These are phyloP conservation scores for Caenorhabditis uteleia DNA, from an alignment of 2,888 invertebrate genomes.

Conservation along the genomic window DNA sequence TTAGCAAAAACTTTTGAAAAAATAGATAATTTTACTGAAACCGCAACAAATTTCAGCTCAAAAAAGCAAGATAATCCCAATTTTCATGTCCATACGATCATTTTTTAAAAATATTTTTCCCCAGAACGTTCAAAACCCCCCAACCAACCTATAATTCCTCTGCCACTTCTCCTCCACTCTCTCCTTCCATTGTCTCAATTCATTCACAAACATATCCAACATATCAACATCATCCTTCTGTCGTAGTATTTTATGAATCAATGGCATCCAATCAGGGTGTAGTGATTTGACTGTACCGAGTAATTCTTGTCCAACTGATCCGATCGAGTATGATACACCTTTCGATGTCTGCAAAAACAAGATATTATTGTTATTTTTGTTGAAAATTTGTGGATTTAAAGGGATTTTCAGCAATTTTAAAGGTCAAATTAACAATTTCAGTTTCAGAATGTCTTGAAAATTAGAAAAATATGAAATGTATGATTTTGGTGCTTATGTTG, in stretches of 20 bases:
- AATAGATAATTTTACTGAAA: too few relatives aligned
- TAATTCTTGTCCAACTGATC: slow-evolving; percentile 19
- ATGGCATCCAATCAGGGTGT: slow-evolving; percentile 32
- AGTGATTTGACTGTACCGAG: slow-evolving; percentile 29
- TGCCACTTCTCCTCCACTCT: neutral
- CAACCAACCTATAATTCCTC: slow-evolving; percentile 3
- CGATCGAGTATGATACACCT: slow-evolving; percentile 20
- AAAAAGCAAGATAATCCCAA: too few relatives aligned
- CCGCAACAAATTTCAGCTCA: too few relatives aligned
- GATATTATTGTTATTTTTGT: neutral
- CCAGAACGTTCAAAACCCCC: slow-evolving; percentile 5
- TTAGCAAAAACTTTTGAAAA: too few relatives aligned
- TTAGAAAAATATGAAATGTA: too few relatives aligned
- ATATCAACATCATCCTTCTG: slow-evolving; percentile 6
- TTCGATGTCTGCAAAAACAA: slow-evolving; percentile 8
- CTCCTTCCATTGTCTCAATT: slow-evolving; percentile 1
- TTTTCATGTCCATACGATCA: slow-evolving; percentile 1
- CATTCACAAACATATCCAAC: slow-evolving; percentile 2
- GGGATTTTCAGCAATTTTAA: neutral
- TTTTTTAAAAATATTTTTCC: slow-evolving; percentile 3
- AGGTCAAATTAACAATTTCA: neutral
- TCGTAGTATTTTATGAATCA: slow-evolving; percentile 2
- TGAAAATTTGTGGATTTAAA: neutral
- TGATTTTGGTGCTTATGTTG: too few relatives aligned
- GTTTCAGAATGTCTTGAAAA: neutral